Base-by-base conservation (phyloP, 1,140 invertebrate species). In the Aphis craccivora region DNA sequence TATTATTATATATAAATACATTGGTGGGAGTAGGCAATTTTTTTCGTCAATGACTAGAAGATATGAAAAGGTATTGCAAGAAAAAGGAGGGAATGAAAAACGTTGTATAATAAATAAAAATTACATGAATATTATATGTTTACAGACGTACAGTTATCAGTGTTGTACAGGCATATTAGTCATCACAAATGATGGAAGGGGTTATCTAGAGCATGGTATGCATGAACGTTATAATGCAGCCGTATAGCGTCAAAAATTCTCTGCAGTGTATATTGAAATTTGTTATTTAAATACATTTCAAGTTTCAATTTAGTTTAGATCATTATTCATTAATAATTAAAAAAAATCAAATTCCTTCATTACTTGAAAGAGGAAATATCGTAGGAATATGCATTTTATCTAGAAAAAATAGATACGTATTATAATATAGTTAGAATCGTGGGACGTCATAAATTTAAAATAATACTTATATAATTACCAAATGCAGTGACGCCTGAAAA, bases 201-300 rank as follows among this genome's bases (percentile, higher is more conserved):
- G 84, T 86, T 86, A 86, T 86, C 84, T 86, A 30, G 84, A 86
- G 84, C 84, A 86, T 43, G 11, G 84, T n/a, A 86, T 45, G 43
- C 40, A 45, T 30, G 25, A 45, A 45, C 40, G 81, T 84, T 40
- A 23, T 84, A 83, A 83, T 83, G 76, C 11, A 48, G 48, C 14
- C 48, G 48, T 81, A 81, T n/a, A 81, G 25, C 8, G 55, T 60
- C 30, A 30, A 25, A 25, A 6, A 67, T n/a, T 67, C 30, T 67
- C 60, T 3, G n/a, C n/a, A n/a, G 0, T 22, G 30, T n/a, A 11
- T 30, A 11, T 30, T 11, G 55, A 60, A 60, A 60, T 60, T 1
- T 30, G 6, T 67, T 18, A n/a, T n/a, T 67, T n/a, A n/a, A 67
- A n/a, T n/a, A 60, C 14, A n/a, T 4, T 55, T 55, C 2, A 8